Evolutionary conservation across 1,140 invertebrate genomes (phyloP), one percentile per base, ranked within the genome.

Genomic region (Centruroides vittatus): DNA sequence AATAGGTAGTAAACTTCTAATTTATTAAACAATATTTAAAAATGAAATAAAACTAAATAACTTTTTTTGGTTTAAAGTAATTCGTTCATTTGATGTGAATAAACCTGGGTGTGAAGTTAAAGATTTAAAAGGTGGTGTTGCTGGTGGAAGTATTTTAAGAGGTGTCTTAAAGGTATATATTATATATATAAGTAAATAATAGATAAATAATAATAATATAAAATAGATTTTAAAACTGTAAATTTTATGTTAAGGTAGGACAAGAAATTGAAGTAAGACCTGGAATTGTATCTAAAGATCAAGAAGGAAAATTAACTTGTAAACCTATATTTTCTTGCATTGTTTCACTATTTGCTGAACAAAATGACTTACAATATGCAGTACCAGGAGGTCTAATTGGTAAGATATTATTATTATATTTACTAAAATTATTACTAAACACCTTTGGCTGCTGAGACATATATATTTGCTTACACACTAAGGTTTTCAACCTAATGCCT

Each of bases 51-150:
- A 49, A 49, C 55, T 11, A 34, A 56, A 46, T 23, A 46, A n/a
- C 34, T 60, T 46, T 11, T 55, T 56, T 58, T 60, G 55, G 57
- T 3, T 36, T 65, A 12, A 41, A 77, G 94, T 99, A 47, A 98
- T 99, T 71, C 81, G 97, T 65, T 99, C 95, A 9, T 99, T 99
- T 76, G 97, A 99, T 77, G 96, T 99, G 0, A 99, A 99, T 76
- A 99, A 99, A 76, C 97, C 97, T 23, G 96, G 96, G 41, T 97
- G 93, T 75, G 96, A 99, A 77, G 95, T 99, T 1, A 91, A 96
- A 66, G 94, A 99, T 73, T 76, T 99, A 8, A 94, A 96, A 73
- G 97, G 97, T 47, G 97, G 97, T 46, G 97, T 99, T 8, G 96
- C 96, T 64, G 97, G 97, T 65, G 97, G 97, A 35, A 97, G 93